Conservation (phyloP, 2,888 invertebrate species). For the Ametastegia equiseti region DNA sequence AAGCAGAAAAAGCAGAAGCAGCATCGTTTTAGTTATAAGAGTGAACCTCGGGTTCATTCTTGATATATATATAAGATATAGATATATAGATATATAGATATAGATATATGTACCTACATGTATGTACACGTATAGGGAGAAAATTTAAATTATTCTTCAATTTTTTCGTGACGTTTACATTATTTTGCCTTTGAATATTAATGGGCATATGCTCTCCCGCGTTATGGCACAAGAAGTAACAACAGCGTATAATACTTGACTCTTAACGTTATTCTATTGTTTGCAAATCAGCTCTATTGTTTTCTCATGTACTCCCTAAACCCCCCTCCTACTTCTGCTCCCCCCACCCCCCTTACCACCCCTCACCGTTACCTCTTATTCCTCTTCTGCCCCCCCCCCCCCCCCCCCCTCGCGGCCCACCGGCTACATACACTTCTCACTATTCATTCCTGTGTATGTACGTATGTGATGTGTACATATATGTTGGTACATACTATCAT, state of each 20-base stretch:
- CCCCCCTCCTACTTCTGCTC: constrained; percentile 54
- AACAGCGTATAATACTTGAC: constrained; percentile 75
- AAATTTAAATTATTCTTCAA: constrained; percentile 76
- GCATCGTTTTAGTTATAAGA: constrained; percentile 3
- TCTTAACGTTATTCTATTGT: constrained; percentile 76
- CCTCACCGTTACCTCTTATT: constrained; percentile 51
- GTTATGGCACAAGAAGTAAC: constrained; percentile 75
- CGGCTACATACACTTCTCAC: constrained; percentile 41
- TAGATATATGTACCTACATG: not conserved
- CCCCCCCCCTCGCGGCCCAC: constrained; percentile 45
- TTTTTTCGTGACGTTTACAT: constrained; percentile 76
- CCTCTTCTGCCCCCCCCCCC: constrained; percentile 40
- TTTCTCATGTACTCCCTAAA: constrained; percentile 74
- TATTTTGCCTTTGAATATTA: constrained; percentile 77
- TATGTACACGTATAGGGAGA: constrained; percentile 57
- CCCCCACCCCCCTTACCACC: constrained; percentile 55
- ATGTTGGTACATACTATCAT: not conserved
- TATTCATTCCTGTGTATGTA: constrained; percentile 14
- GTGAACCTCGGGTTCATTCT: not conserved
- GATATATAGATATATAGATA: not conserved
- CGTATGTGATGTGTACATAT: not conserved
- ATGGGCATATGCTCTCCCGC: constrained; percentile 75
- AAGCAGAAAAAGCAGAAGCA: not conserved
- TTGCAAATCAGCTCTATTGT: constrained; percentile 76
- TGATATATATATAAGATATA: constrained; percentile 1